These are phyloP conservation scores for Halcyon chelicuti DNA, from an alignment of 2,797 vertebrate genomes.

Conservation along the genomic window DNA sequence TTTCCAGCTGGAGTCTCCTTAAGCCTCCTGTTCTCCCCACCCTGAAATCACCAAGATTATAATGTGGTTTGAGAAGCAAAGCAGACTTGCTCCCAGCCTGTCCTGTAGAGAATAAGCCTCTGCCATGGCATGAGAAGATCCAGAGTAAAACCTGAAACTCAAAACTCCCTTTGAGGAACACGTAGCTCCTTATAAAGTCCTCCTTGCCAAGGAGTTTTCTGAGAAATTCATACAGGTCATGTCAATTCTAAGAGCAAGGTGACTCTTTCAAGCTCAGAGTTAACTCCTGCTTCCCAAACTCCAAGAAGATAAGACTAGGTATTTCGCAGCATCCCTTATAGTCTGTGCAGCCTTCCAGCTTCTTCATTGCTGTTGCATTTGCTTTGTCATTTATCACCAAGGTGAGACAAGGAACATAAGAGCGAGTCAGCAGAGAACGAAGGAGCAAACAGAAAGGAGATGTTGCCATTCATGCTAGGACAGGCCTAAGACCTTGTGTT, in stretches of 20 bases:
- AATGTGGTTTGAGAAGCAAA: not conserved
- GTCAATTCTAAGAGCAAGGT: not conserved
- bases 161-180: not conserved
- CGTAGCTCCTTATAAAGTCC: not conserved
- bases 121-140: not conserved
- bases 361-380: not conserved
- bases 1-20: not conserved
- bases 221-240: not conserved
- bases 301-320: not conserved
- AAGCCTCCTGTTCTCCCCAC: not conserved
- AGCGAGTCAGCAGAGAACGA: not conserved
- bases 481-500: not conserved
- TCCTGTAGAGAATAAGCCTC: not conserved
- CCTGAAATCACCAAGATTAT: not conserved
- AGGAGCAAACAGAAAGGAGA: not conserved
- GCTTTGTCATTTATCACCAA: not conserved
- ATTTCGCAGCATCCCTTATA: not conserved
- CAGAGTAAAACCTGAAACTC: not conserved
- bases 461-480: not conserved
- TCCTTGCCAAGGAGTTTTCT: not conserved
- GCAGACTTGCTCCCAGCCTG: not conserved
- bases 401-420: not conserved
- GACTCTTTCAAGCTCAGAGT: not conserved
- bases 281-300: not conserved
- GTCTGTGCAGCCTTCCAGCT: not conserved